Evolutionary conservation across 2,888 invertebrate genomes (phyloP).

Genomic region (Melanchra persicariae): DNA sequence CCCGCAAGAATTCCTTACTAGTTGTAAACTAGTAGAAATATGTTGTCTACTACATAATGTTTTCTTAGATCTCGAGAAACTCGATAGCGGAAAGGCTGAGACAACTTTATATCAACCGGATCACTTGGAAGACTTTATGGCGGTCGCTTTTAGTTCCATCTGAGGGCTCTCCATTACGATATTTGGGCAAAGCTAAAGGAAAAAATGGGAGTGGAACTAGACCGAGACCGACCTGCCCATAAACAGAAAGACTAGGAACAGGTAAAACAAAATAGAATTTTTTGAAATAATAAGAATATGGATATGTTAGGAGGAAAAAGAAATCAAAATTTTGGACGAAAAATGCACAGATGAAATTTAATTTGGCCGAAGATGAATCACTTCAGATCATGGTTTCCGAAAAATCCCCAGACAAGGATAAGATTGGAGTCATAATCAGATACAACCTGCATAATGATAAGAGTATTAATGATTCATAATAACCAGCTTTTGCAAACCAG

Average conservation of each 20-base stretch:
- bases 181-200: slow-evolving; percentile 51
- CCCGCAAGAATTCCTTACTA: slow-evolving; percentile 22
- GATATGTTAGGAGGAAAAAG: background rate
- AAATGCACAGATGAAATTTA: background rate
- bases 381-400: background rate
- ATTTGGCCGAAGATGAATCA: slow-evolving; percentile 3
- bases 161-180: slow-evolving; percentile 50
- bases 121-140: slow-evolving; percentile 58
- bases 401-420: slow-evolving; percentile 4
- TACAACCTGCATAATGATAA: slow-evolving; percentile 3
- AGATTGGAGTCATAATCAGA: slow-evolving; percentile 12
- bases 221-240: slow-evolving; percentile 46
- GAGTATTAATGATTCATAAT: slow-evolving; percentile 38
- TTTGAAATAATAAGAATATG: slow-evolving; percentile 3
- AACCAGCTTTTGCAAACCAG: background rate
- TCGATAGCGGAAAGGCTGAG: slow-evolving; percentile 50
- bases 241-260: slow-evolving; percentile 48
- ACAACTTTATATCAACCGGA: slow-evolving; percentile 66
- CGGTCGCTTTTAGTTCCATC: slow-evolving; percentile 52
- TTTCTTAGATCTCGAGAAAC: slow-evolving; percentile 61
- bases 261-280: slow-evolving; percentile 18
- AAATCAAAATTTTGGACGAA: background rate
- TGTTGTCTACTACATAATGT: slow-evolving; percentile 47
- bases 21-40: slow-evolving; percentile 49
- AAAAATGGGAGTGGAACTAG: slow-evolving; percentile 45